Evolutionary conservation across 2,113 vertebrate genomes (phyloP), one percentile per base, ranked within the genome.

Genomic region (Larimichthys crocea): DNA sequence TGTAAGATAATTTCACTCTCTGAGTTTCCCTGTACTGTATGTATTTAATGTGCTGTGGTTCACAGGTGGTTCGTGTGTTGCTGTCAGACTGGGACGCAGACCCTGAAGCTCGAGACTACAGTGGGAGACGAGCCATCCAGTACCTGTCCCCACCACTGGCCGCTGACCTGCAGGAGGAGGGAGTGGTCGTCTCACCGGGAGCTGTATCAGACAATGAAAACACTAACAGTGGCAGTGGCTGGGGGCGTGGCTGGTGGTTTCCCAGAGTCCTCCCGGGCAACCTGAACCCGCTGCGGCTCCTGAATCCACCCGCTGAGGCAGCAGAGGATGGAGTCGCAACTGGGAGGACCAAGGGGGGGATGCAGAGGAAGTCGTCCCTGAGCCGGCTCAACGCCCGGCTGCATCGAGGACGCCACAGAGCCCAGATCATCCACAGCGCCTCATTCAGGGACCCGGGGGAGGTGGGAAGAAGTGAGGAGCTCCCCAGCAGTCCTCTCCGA

Each of bases 361-460:
- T 96, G 29, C 93, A 94, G 84, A 96, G 97, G 82, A 98, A 98
- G 90, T 91, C 94, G 0, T 95, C 96, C 31, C 94, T 97, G 0
- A 96, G 96, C 22, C 93, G 96, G 20, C 95, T 97, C 57, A 97
- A 97, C 50, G 96, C 97, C 16, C 92, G 96, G 74, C 95, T 98
- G 61, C 97, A 97, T 84, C 96, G 96, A 71, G 97, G 97, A 64
- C 95, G 97, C 48, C 97, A 97, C 90, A 93, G 95, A 82, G 97
- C 98, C 40, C 98, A 99, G 90, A 98, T 99, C 83, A 97, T 99
- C 87, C 98, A 98, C 92, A 97, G 96, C 72, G 96, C 96, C 0
- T 97, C 97, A 2, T 96, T 97, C 40, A 95, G 93, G 86, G 95
- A 96, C 61, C 92, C 95, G 0, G 96, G 96, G 17, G 96, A 97